A percentile compares a stretch with the other conserved stretches of the same genome.
phyloP scores from a whole-genome alignment of 2,113 vertebrate genomes.

The Genyomyrus donnyi region DNA sequence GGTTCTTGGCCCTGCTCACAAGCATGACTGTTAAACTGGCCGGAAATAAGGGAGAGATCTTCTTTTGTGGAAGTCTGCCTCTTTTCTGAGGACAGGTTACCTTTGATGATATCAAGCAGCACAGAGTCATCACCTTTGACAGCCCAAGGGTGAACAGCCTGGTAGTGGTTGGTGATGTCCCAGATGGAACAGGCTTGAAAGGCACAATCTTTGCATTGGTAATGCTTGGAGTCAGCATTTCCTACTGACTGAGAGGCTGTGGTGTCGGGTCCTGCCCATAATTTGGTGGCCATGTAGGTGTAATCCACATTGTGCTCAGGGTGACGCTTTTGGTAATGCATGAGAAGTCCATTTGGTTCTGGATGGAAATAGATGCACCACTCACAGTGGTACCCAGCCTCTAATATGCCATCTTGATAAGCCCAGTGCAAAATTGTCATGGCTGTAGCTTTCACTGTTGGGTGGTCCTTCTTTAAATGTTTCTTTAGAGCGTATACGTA shows the following conservation, averaged over 20 bases:
- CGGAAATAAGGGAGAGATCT: conserved; percentile 32
- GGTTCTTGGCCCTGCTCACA: conserved; percentile 47
- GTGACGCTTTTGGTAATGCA: conserved; percentile 75
- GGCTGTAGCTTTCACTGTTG: conserved; percentile 54
- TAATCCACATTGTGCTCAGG: conserved; percentile 65
- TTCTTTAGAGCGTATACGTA: conserved; percentile 68
- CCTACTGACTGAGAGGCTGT: conserved; percentile 37
- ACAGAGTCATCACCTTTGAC: conserved; percentile 75
- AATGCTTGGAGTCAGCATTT: conserved; percentile 56
- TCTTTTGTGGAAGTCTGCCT: conserved; percentile 40
- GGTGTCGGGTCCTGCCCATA: conserved; percentile 65
- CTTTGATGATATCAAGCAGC: conserved; percentile 64
- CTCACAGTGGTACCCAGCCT: conserved; percentile 79
- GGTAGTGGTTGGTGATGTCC: conserved; percentile 72
- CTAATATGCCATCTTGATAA: conserved; percentile 66
- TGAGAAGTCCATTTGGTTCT: conserved; percentile 59
- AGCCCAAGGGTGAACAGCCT: conserved; percentile 73
- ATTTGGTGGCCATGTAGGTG: conserved; percentile 65
- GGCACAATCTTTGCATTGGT: conserved; percentile 72
- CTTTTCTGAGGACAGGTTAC: conserved; percentile 54
- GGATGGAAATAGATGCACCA: conserved; percentile 75
- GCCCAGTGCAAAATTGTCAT: conserved; percentile 67
- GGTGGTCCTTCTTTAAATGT: conserved; percentile 72
- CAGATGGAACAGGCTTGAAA: conserved; percentile 72
- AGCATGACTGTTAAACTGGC: conserved; percentile 24